Evolutionary conservation across 2,888 invertebrate species (phyloP), one percentile per base, ranked within the genome.

Genomic region (Scrobipalpa atriplicella): DNA sequence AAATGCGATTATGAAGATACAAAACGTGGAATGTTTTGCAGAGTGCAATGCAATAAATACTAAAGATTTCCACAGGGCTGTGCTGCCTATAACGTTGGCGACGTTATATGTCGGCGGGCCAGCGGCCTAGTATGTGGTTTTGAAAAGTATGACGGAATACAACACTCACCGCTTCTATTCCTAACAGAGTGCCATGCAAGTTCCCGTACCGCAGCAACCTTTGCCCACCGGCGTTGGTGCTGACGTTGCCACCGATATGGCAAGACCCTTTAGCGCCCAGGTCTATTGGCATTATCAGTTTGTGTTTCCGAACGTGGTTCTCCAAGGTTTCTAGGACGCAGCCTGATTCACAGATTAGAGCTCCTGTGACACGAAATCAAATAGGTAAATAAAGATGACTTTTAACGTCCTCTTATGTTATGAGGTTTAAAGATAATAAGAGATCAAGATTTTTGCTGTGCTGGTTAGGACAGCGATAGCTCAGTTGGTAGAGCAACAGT

Each of bases 221-320:
- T 21, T 99, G 87, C 0, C 99, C 99, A 0, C 99, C 99, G 0
- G 99, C 99, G 90, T 99, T 99, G 13, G 99, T 99, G 47, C 99
- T 96, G 36, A 99, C 94, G 85, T 99, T 99, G 18, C 99, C 99
- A 0, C 99, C 99, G 73, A 99, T 97, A 65, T 98, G 97, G 80
- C 99, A 99, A 68, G 96, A 96, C 38, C 98, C 98, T 89, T 99
- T 99, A 0, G 99, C 99, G 0, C 99, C 99, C 68, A 99, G 93
- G 91, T 99, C 99, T 67, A 99, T 84, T 0, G 99, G 99, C 95
- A 99, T 97, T 86, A 98, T 97, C 51, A 98, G 93, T n/a, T 95
- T 95, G 66, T 93, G 91, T 8, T 96, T 94, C 3, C 94, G 92
- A 2, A 98, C 94, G 78, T 95, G 94, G 66, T 94, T 94, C 76